These are phyloP conservation scores for Sebastes trivittatus DNA, from an alignment of 2,797 vertebrate genomes.

Conservation along the genomic window DNA sequence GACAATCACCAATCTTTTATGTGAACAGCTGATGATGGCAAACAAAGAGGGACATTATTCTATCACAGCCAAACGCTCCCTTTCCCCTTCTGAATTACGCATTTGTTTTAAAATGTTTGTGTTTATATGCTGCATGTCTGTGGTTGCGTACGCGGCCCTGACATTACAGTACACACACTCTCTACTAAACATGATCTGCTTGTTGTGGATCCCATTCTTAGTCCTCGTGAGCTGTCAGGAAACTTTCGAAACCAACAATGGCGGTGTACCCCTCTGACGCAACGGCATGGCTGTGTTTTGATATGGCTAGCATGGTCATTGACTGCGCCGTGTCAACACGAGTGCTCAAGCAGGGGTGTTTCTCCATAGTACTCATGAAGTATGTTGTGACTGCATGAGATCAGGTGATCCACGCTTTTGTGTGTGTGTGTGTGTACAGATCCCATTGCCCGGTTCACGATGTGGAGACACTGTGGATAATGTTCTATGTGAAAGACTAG, in stretches of 20 bases:
- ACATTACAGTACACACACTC: background rate
- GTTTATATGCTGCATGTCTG: constrained; percentile 5
- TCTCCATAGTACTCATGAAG: constrained; percentile 41
- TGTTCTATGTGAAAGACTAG: background rate
- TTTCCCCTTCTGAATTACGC: background rate
- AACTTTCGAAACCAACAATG: constrained; percentile 35
- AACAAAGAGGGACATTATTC: constrained; percentile 3
- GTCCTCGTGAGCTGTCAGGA: constrained; percentile 1
- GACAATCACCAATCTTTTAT: constrained; percentile 5
- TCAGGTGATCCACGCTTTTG: constrained; percentile 44
- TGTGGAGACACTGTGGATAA: background rate
- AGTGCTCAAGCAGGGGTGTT: constrained; percentile 59
- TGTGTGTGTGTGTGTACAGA: background rate
- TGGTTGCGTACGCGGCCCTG: background rate
- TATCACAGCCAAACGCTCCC: background rate
- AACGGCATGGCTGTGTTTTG: constrained; percentile 74
- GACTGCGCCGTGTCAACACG: constrained; percentile 67
- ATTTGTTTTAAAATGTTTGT: background rate
- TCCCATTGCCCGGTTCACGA: background rate
- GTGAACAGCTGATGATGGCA: constrained; percentile 17
- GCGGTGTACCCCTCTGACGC: constrained; percentile 36
- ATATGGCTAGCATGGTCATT: constrained; percentile 61
- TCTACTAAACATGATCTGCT: background rate
- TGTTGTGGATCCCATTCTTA: constrained; percentile 3
- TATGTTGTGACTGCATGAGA: constrained; percentile 70